Conservation (phyloP, 1,140 invertebrate genomes). For the Potamilus streckersoni region DNA sequence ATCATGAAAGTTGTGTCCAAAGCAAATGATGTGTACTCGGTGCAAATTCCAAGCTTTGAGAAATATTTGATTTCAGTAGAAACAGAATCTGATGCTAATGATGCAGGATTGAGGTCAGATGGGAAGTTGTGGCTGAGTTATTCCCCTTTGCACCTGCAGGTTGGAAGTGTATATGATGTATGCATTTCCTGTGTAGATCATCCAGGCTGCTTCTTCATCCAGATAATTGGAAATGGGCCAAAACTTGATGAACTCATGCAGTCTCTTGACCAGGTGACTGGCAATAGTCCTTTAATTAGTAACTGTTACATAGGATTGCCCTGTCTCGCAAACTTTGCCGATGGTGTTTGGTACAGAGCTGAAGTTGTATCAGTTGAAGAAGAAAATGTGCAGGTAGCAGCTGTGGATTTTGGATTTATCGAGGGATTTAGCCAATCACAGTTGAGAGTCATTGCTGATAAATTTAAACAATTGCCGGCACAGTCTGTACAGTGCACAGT, state of each 20-base stretch:
- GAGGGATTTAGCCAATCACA: slow-evolving; percentile 21
- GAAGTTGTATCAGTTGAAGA: slow-evolving; percentile 72
- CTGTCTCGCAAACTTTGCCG: slow-evolving; percentile 75
- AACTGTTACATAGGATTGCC: slow-evolving; percentile 70
- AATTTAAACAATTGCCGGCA: slow-evolving; percentile 27
- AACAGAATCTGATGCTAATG: no score
- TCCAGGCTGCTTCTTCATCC: slow-evolving; percentile 39
- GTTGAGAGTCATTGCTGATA: slow-evolving; percentile 29
- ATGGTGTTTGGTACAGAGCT: slow-evolving; percentile 82
- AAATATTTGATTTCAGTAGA: slow-evolving; percentile 2
- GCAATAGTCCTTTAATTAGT: slow-evolving; percentile 20
- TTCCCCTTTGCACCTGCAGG: slow-evolving; percentile 19
- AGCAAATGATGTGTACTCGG: slow-evolving; percentile 29
- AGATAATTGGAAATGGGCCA: slow-evolving; percentile 35
- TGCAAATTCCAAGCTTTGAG: slow-evolving; percentile 39
- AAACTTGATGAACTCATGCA: slow-evolving; percentile 38
- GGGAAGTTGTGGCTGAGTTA: slow-evolving; percentile 16
- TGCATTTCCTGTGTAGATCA: slow-evolving; percentile 39
- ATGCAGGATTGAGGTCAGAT: background rate
- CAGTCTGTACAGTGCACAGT: slow-evolving; percentile 38
- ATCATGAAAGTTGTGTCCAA: slow-evolving; percentile 26
- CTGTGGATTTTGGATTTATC: slow-evolving; percentile 44
- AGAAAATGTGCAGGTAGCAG: slow-evolving; percentile 16
- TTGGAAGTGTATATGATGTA: slow-evolving; percentile 36
- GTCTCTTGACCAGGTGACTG: slow-evolving; percentile 26